These are phyloP conservation scores for Phenacoccus solenopsis DNA, from an alignment of 1,140 invertebrate species.

Conservation along the genomic window DNA sequence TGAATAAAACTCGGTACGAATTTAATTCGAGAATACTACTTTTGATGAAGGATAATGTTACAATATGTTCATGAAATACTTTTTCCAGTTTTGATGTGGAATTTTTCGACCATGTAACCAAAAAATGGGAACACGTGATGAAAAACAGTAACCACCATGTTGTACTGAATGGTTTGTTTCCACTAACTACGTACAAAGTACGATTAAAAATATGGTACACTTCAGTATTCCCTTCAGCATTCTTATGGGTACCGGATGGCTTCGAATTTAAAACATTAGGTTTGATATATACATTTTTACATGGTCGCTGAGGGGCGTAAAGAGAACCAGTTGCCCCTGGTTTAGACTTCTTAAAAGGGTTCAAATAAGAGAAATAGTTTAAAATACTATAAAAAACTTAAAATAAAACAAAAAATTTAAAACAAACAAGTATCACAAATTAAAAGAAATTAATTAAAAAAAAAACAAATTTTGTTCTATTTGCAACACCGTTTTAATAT, in stretches of 20 bases:
- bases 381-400: too few relatives aligned
- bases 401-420: too few relatives aligned
- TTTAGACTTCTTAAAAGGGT: too few relatives aligned
- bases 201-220: conserved; percentile 52
- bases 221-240: conserved; percentile 39
- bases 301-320: too few relatives aligned
- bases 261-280: conserved; percentile 64
- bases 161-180: conserved; percentile 42
- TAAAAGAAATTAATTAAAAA: too few relatives aligned
- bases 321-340: too few relatives aligned
- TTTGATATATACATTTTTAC: too few relatives aligned
- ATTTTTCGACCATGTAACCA: conserved; percentile 19
- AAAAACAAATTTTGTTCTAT: too few relatives aligned
- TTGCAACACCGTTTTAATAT: too few relatives aligned
- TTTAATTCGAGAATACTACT: not conserved
- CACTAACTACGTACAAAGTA: conserved; percentile 61
- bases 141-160: conserved; percentile 33
- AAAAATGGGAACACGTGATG: conserved; percentile 22
- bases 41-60: not conserved
- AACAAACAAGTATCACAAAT: too few relatives aligned
- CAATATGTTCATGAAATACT: not conserved
- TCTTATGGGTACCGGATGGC: conserved; percentile 51
- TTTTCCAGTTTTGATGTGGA: conserved; percentile 23
- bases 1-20: conserved; percentile 37
- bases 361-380: too few relatives aligned